These are phyloP conservation scores for Vicugna pacos DNA, from an alignment of 2,113 vertebrate species.

Conservation along the genomic window DNA sequence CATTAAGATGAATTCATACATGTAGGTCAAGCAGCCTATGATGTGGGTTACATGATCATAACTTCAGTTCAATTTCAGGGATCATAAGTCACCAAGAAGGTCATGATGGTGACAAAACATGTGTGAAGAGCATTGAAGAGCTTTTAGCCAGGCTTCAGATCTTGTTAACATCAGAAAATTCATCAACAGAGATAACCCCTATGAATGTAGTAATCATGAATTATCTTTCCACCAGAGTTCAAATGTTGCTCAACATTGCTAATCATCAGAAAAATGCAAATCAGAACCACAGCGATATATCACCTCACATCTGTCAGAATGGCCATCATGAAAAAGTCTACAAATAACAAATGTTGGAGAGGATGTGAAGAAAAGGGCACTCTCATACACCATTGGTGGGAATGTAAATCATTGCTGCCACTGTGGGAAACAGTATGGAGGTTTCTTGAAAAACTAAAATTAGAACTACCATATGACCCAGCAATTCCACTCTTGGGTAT, in stretches of 20 bases:
- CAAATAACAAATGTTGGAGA: too few species aligned
- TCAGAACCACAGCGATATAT: too few species aligned
- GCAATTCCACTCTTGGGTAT: too few species aligned
- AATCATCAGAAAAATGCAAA: neutral
- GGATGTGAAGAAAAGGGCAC: too few species aligned
- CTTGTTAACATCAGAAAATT: conserved; percentile 29
- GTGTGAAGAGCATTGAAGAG: neutral
- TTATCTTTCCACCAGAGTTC: conserved; percentile 8
- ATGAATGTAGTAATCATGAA: neutral
- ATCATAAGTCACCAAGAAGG: neutral
- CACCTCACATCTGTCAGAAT: too few species aligned
- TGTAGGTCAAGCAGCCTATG: neutral
- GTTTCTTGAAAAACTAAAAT: too few species aligned
- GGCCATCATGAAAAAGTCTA: too few species aligned
- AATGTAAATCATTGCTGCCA: too few species aligned
- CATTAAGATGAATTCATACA: neutral
- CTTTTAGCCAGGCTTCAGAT: conserved; percentile 2
- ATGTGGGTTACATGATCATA: neutral
- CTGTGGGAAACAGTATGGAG: too few species aligned
- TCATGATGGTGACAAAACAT: conserved; percentile 19
- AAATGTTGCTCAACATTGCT: neutral
- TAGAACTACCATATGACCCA: too few species aligned
- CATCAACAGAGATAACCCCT: conserved; percentile 25
- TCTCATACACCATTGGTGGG: too few species aligned
- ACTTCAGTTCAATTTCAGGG: neutral